Percentiles rank a stretch among this genome's conserved stretches.
Conservation (phyloP, 2,888 invertebrate genomes). For the Hetaerina titia region DNA sequence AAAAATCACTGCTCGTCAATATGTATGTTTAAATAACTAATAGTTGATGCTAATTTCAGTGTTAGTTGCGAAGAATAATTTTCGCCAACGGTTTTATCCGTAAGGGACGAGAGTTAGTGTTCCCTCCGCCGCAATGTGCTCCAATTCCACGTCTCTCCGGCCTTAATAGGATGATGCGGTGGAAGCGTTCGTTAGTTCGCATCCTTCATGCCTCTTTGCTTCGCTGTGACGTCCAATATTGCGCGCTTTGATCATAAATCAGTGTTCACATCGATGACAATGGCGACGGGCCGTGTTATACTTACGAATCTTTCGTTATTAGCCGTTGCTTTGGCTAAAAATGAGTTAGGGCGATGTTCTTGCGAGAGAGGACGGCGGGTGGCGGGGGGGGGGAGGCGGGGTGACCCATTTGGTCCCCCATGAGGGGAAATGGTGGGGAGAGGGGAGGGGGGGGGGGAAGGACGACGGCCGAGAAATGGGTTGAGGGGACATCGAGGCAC, state of each 20-base stretch:
- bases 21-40: no score
- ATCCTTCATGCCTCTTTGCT: not conserved
- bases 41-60: no score
- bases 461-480: no score
- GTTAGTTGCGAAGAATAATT: no score
- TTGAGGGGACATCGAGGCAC: no score
- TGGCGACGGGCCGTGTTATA: not conserved
- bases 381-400: no score
- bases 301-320: not conserved
- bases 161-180: not conserved
- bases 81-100: no score
- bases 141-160: not conserved
- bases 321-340: not conserved
- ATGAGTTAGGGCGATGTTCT: not conserved
- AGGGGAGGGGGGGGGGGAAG: not conserved
- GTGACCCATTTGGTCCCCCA: no score
- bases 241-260: constrained; percentile 13
- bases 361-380: not conserved
- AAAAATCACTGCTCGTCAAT: no score
- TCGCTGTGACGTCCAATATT: not conserved
- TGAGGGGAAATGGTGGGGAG: no score
- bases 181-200: not conserved
- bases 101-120: no score
- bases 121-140: no score
- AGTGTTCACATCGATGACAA: not conserved